Percentiles rank a stretch among this genome's conserved stretches.
Evolutionary conservation across 2,113 vertebrate species (phyloP).

Genomic region (Pristiophorus japonicus): DNA sequence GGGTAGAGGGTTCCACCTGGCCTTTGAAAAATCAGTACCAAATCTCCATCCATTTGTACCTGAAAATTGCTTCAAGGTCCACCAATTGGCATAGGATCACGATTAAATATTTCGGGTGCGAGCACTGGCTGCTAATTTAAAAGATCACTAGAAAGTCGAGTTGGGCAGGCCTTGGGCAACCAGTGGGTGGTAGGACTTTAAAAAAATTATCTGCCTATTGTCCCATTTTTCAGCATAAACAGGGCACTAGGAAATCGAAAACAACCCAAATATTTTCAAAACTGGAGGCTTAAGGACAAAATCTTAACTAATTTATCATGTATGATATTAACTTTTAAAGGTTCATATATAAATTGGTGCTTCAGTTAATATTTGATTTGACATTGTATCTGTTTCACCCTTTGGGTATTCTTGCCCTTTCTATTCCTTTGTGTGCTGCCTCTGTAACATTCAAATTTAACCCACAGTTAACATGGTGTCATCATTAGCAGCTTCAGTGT

Average conservation of each 20-base stretch:
- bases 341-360: not conserved
- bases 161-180: not conserved
- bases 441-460: constrained; percentile 1
- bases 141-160: not conserved
- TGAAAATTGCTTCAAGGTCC: not conserved
- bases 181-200: not conserved
- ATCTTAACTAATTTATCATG: not conserved
- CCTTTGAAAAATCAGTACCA: not conserved
- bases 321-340: not conserved
- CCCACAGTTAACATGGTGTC: not conserved
- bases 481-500: not conserved
- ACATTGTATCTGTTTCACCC: not conserved
- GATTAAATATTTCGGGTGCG: not conserved
- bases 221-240: not conserved
- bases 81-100: not conserved
- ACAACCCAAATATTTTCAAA: not conserved
- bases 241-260: not conserved
- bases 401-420: not conserved
- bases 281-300: not conserved
- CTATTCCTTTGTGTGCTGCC: constrained; percentile 20
- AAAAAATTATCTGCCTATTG: not conserved
- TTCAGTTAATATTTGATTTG: not conserved
- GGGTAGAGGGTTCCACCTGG: not conserved
- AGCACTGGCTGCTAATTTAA: not conserved
- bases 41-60: not conserved